Percentiles rank a stretch among this genome's conserved stretches.
phyloP scores from a whole-genome alignment of 2,797 vertebrate genomes.

The Coregonus ussuriensis region DNA sequence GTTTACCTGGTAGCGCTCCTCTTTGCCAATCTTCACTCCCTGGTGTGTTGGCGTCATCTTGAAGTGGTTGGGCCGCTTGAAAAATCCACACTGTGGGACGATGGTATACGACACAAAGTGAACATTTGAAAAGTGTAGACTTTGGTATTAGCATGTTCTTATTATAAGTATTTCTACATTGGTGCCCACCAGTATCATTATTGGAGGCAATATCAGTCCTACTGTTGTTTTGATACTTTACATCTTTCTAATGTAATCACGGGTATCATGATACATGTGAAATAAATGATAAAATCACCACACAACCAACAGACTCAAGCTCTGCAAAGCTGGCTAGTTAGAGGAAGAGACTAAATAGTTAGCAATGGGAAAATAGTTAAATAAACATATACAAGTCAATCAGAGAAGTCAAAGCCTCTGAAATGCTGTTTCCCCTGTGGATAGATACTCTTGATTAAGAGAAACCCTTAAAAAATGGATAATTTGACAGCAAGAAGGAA shows the following conservation, averaged over 20 bases:
- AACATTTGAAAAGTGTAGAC: not conserved
- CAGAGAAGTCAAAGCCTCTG: not conserved
- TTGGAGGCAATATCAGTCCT: no score
- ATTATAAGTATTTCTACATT: not conserved
- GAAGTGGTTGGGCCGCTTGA: slow-evolving; percentile 77
- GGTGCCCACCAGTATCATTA: no score
- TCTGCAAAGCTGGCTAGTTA: not conserved
- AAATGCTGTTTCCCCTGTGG: not conserved
- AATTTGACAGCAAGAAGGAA: not conserved
- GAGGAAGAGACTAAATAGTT: not conserved
- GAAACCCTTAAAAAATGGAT: not conserved
- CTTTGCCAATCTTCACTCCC: slow-evolving; percentile 80
- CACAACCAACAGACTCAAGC: not conserved
- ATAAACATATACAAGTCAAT: not conserved
- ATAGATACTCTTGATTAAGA: not conserved
- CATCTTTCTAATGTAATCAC: not conserved
- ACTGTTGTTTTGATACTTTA: no score
- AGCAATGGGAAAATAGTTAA: not conserved
- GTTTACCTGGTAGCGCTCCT: slow-evolving; percentile 73
- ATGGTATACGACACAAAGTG: not conserved
- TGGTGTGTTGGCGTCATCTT: slow-evolving; percentile 83
- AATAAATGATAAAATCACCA: not conserved
- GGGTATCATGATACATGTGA: not conserved
- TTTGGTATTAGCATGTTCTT: not conserved
- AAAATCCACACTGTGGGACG: slow-evolving; percentile 83